Percentiles rank a stretch among this genome's conserved stretches.
These are phyloP conservation scores for Argyra leucocephala DNA, from an alignment of 2,888 invertebrate genomes.

Conservation along the genomic window DNA sequence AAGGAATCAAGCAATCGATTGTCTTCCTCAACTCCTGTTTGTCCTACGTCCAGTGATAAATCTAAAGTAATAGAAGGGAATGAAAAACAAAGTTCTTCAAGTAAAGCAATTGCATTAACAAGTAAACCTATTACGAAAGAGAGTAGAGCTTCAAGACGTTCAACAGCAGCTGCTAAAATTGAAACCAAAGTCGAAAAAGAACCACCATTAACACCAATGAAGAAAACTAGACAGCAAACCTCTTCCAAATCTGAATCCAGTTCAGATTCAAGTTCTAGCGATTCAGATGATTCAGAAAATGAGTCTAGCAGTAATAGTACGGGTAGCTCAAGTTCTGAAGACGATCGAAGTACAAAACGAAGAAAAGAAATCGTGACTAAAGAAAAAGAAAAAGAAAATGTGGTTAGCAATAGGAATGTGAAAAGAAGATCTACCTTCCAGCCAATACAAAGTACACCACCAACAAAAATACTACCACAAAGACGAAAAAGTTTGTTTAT, in stretches of 20 bases:
- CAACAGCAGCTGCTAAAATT: slow-evolving; percentile 22
- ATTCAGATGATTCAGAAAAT: background rate
- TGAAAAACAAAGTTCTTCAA: slow-evolving; percentile 19
- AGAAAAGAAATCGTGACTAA: background rate
- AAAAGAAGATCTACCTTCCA: background rate
- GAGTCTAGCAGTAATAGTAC: background rate
- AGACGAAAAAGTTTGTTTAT: background rate
- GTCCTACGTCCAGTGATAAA: slow-evolving; percentile 37
- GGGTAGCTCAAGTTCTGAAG: background rate
- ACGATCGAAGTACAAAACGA: background rate
- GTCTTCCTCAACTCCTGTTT: background rate
- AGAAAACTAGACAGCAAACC: slow-evolving; percentile 27
- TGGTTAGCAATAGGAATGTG: background rate
- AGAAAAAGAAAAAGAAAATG: background rate
- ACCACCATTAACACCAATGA: slow-evolving; percentile 17
- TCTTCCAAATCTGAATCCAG: slow-evolving; percentile 19
- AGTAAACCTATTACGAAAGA: slow-evolving; percentile 17
- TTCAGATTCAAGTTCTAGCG: slow-evolving; percentile 9
- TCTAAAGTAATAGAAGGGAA: slow-evolving; percentile 28
- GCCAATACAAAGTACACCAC: background rate
- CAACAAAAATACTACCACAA: background rate
- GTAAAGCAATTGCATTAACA: slow-evolving; percentile 17
- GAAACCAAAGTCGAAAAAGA: slow-evolving; percentile 24
- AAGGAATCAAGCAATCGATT: slow-evolving; percentile 24
- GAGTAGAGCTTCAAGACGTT: slow-evolving; percentile 19